Evolutionary conservation across 2,888 invertebrate genomes (phyloP), one percentile per base, ranked within the genome.

Genomic region (Tetropium fuscum): DNA sequence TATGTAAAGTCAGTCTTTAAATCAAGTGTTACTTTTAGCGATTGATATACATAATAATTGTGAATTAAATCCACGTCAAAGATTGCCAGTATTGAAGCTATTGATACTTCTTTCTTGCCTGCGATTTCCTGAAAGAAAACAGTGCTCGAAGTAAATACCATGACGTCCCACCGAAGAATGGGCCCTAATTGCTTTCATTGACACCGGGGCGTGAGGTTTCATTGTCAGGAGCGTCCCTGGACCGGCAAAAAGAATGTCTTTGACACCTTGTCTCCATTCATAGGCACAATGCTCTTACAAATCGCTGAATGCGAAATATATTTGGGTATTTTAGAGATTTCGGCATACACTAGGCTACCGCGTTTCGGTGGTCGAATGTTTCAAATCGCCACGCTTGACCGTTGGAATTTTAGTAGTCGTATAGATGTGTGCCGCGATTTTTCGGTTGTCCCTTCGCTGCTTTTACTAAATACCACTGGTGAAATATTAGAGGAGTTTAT

Each of bases 161-260:
- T 30, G 40, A 51, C 38, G 36, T 11, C 40, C 40, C 4, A 18
- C 27, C 53, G 54, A 60, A 79, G 78, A 80, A 80, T 80, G 74
- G 75, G 62, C 61, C 74, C 74, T 81, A 81, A 81, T 81, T 81
- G 81, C 78, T 79, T 80, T 79, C 79, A 80, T 78, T 80, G 79
- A 80, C 69, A 68, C 58, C 75, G 76, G 77, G 80, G 81, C 80
- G 80, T 81, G 80, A 81, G 78, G 69, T 60, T 54, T 58, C 53
- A 72, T 74, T 74, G 67, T 70, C 51, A 13, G 18, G 53, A 36
- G 55, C 63, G 66, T 65, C 69, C 71, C 64, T 48, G 58, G 64
- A 66, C 45, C 48, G 56, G 67, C 64, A 67, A 73, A 74, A 67
- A 76, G 74, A 75, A 75, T 74, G 64, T 67, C 67, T 71, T 71